A percentile compares a stretch with the other conserved stretches of the same genome.
Evolutionary conservation across 2,888 invertebrate genomes (phyloP).

Genomic region (Phyto melanocephala): DNA sequence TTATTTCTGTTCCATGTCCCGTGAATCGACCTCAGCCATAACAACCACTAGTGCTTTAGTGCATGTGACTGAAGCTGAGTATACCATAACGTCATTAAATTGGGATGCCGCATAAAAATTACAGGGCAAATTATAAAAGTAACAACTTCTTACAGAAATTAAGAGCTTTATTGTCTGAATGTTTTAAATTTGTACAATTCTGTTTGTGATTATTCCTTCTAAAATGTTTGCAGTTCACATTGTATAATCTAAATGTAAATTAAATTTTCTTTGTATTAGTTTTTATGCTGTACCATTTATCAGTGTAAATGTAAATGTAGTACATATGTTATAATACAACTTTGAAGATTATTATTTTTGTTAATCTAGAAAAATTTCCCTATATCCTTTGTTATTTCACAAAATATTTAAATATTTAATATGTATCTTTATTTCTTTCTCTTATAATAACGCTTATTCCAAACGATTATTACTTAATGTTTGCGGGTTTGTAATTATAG

Average conservation of each 20-base stretch:
- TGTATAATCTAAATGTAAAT: constrained; percentile 10
- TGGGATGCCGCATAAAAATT: constrained; percentile 46
- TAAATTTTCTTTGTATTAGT: neutral
- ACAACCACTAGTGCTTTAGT: constrained; percentile 53
- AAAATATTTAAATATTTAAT: too few species aligned
- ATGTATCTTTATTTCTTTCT: neutral
- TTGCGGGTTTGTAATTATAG: neutral
- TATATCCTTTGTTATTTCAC: too few species aligned
- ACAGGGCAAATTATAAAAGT: neutral
- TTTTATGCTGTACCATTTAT: constrained; percentile 1
- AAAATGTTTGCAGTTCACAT: neutral
- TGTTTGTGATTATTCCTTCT: neutral
- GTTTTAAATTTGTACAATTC: neutral
- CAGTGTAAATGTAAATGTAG: neutral
- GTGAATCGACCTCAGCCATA: constrained; percentile 34
- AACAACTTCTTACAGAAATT: neutral
- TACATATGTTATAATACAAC: too few species aligned
- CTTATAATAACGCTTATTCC: neutral
- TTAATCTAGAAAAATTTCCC: too few species aligned
- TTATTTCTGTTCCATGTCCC: constrained; percentile 69
- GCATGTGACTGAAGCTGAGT: constrained; percentile 57
- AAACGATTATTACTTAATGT: too few species aligned
- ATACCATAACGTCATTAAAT: constrained; percentile 56
- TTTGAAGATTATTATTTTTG: too few species aligned
- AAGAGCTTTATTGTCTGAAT: neutral